Percentiles rank a stretch among this genome's conserved stretches.
Conservation (phyloP, 2,797 vertebrate species). For the Myripristis jacobus region DNA sequence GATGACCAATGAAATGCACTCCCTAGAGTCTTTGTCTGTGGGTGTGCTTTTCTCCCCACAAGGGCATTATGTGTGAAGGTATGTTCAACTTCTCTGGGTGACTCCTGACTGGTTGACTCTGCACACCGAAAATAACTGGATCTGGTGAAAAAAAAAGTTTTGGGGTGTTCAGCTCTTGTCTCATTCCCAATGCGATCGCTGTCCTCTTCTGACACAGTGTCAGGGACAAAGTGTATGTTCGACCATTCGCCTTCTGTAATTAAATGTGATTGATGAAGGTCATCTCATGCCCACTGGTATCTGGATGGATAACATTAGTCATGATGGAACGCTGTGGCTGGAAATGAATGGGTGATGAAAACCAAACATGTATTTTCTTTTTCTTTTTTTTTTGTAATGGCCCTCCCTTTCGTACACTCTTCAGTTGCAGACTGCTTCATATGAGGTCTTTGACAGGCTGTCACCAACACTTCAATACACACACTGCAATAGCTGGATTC, state of each 20-base stretch:
- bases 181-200: background rate
- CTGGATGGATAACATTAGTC: conserved; percentile 19
- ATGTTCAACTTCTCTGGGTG: no score
- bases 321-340: conserved; percentile 22
- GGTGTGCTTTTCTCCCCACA: no score
- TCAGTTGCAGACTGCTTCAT: conserved; percentile 14
- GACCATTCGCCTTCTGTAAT: conserved; percentile 1
- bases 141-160: no score
- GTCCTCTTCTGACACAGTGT: background rate
- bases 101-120: no score
- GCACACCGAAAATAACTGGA: background rate
- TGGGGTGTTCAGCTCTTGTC: no score
- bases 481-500: conserved; percentile 8
- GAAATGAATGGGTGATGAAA: conserved; percentile 27
- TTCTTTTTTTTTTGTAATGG: background rate
- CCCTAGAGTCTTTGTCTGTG: no score
- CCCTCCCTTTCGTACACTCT: background rate
- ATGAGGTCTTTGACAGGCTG: conserved; percentile 42
- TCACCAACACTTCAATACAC: conserved; percentile 34
- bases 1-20: no score
- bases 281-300: conserved; percentile 5
- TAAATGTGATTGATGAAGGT: conserved; percentile 27
- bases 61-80: no score
- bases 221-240: conserved; percentile 23
- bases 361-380: conserved; percentile 16